Base-by-base conservation (phyloP, 2,113 vertebrate genomes). In the Takifugu flavidus region DNA sequence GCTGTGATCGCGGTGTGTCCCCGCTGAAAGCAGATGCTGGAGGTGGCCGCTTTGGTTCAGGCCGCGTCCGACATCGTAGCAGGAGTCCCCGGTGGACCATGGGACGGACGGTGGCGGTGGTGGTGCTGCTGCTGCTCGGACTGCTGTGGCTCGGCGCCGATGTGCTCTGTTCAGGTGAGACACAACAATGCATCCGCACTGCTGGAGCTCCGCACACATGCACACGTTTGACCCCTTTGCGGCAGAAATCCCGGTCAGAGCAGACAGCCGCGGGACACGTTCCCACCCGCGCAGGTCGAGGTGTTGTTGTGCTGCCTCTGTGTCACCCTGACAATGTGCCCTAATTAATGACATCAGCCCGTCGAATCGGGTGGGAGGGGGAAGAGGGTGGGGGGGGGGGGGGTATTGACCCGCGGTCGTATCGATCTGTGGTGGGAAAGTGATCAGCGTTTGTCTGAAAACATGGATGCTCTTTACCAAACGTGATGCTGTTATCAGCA, bases 381-480 rank as follows among this genome's bases (percentile, higher is more conserved):
- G 52, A 52, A 5, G 75, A 56, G 70, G 45, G 14, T 2, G 14
- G 5, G 5, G 14, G 5, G 2, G 2, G 14, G 13, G 46, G 46
- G 14, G 28, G 52, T 43, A 46, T 44, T 26, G 43, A 56, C 51
- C 78, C 34, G 75, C 26, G 25, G 59, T 26, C 27, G 4, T 60
- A 85, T 88, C 20, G 86, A 88, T 86, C 77, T 85, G 86, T 65
- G 77, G 82, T 70, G 82, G 78, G 10, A 50, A 79, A 80, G 72
- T 31, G 84, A 86, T 85, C 82, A 39, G 72, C 71, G 51, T 64
- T 44, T 63, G 80, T 77, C 84, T 88, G 75, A 77, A 85, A 88
- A 88, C 86, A 88, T 77, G 86, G 83, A 82, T 65, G 83, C 82
- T 77, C 66, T 72, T 68, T 78, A 78, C 72, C 75, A 77, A 82